phyloP scores from a whole-genome alignment of 2,797 vertebrate species.

The Hippopotamyrus pictus region DNA sequence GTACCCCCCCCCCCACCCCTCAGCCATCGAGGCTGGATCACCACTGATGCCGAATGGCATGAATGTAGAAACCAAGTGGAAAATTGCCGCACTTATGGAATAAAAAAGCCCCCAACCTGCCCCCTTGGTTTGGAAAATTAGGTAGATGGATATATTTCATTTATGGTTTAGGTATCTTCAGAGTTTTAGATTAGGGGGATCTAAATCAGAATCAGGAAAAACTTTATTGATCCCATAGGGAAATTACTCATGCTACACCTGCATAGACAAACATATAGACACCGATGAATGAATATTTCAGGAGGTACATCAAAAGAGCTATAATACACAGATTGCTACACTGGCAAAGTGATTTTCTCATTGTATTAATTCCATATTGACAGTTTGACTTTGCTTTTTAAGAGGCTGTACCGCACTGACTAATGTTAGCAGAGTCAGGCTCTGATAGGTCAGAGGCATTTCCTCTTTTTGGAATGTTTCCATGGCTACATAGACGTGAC shows the following conservation, averaged over 20 bases:
- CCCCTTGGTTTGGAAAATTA: background rate
- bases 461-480: background rate
- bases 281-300: background rate
- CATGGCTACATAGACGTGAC: background rate
- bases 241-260: background rate
- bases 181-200: background rate
- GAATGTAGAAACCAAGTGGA: slow-evolving; percentile 16
- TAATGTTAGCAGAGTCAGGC: background rate
- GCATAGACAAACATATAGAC: background rate
- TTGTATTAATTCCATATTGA: background rate
- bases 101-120: background rate
- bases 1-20: no score
- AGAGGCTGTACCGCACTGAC: background rate
- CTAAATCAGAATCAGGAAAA: background rate
- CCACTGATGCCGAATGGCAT: slow-evolving; percentile 6
- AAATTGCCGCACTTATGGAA: slow-evolving; percentile 10
- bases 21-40: background rate
- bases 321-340: background rate
- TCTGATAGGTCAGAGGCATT: background rate
- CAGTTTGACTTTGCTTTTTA: background rate
- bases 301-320: background rate
- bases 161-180: background rate
- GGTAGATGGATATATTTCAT: background rate
- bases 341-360: background rate
- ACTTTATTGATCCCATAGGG: background rate